These are phyloP conservation scores for Amazona ochrocephala DNA, from an alignment of 2,797 vertebrate genomes.

Conservation along the genomic window DNA sequence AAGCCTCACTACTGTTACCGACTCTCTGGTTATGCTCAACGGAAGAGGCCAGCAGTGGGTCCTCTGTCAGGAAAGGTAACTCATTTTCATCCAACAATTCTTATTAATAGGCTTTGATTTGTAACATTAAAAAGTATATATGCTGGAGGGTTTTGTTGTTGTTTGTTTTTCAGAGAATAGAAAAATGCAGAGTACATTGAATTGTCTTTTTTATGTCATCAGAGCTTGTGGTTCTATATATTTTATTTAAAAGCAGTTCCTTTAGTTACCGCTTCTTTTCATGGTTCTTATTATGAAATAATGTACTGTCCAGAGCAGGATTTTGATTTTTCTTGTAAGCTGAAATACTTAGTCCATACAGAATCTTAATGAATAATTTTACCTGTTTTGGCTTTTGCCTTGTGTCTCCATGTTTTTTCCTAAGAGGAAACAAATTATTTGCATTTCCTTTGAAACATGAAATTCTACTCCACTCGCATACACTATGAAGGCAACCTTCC, in stretches of 20 bases:
- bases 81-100: background rate
- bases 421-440: background rate
- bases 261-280: background rate
- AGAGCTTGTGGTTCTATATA: background rate
- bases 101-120: background rate
- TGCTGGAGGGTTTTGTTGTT: background rate
- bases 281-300: background rate
- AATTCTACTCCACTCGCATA: background rate
- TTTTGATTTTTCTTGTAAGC: background rate
- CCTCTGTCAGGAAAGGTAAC: conserved; percentile 86
- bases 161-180: background rate
- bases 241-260: background rate
- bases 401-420: background rate
- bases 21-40: conserved; percentile 91
- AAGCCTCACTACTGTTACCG: conserved; percentile 98
- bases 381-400: background rate
- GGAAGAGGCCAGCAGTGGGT: conserved; percentile 90
- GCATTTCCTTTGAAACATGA: background rate
- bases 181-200: background rate
- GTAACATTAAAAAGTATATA: background rate
- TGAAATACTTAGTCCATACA: background rate
- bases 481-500: background rate
- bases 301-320: background rate
- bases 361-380: background rate
- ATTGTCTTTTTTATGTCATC: background rate